A percentile compares a stretch with the other conserved stretches of the same genome.
These are phyloP conservation scores for Gulo gulo DNA, from an alignment of 2,113 vertebrate species.

Conservation along the genomic window DNA sequence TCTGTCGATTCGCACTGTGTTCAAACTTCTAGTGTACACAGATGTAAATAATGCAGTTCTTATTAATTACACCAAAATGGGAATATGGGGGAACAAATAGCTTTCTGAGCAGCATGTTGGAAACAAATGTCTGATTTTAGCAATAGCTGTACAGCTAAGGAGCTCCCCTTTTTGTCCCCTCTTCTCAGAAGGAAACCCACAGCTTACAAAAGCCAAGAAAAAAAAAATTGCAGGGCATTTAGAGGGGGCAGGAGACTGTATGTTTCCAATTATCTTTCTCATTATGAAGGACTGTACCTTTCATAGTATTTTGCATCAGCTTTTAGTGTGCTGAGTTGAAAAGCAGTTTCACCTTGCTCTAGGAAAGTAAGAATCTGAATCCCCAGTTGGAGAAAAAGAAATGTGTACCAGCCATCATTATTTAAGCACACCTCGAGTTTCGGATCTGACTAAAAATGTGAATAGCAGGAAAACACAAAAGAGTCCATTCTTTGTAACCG, in stretches of 20 bases:
- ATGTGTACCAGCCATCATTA: slow-evolving; percentile 14
- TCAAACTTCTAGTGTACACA: not conserved
- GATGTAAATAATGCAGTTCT: not conserved
- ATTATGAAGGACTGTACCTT: slow-evolving; percentile 24
- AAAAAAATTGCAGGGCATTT: not conserved
- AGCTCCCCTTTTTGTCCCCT: not conserved
- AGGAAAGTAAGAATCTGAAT: slow-evolving; percentile 41
- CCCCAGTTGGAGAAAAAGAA: not conserved
- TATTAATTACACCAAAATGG: not conserved
- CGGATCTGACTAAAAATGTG: slow-evolving; percentile 32
- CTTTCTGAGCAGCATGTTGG: not conserved
- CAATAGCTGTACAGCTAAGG: not conserved
- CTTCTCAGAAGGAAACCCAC: not conserved
- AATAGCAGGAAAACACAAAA: slow-evolving; percentile 61
- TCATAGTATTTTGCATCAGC: slow-evolving; percentile 16
- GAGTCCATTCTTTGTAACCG: slow-evolving; percentile 29
- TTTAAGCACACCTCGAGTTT: slow-evolving; percentile 50
- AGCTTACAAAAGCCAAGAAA: not conserved
- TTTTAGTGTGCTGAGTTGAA: slow-evolving; percentile 35
- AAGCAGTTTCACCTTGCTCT: slow-evolving; percentile 49
- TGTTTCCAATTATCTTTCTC: slow-evolving; percentile 51
- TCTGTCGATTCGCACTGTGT: not conserved
- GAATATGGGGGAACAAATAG: not conserved
- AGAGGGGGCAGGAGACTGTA: not conserved
- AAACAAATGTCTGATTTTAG: slow-evolving; percentile 21